A percentile compares a stretch with the other conserved stretches of the same genome.
Conservation (phyloP, 2,113 vertebrate species). For the Sula dactylatra region DNA sequence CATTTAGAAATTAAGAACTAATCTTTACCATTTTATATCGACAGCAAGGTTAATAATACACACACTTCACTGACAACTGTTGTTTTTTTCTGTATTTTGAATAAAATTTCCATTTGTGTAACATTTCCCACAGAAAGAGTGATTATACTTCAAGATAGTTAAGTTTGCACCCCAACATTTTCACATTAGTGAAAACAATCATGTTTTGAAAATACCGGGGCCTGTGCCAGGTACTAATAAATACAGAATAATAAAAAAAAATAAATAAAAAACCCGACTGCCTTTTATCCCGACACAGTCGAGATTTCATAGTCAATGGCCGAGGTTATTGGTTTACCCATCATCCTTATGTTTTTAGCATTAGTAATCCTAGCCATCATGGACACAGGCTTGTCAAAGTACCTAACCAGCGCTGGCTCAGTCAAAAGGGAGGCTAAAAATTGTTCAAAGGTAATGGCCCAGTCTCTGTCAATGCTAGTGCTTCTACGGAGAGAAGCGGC, state of each 20-base stretch:
- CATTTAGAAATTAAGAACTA: slow-evolving; percentile 46
- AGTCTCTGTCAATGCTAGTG: slow-evolving; percentile 91
- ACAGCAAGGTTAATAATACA: slow-evolving; percentile 71
- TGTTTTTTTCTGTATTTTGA: slow-evolving; percentile 18
- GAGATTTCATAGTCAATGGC: slow-evolving; percentile 95
- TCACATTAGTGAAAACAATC: slow-evolving; percentile 56
- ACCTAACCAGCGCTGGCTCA: slow-evolving; percentile 89
- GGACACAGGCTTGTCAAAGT: slow-evolving; percentile 93
- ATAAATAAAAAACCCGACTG: not conserved
- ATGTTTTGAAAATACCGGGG: slow-evolving; percentile 68
- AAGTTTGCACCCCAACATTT: slow-evolving; percentile 43
- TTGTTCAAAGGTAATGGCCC: slow-evolving; percentile 97
- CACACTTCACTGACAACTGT: slow-evolving; percentile 62
- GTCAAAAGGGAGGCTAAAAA: slow-evolving; percentile 95
- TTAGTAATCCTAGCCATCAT: slow-evolving; percentile 88
- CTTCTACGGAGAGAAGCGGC: slow-evolving; percentile 75
- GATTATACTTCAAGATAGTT: slow-evolving; percentile 48
- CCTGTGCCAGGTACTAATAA: slow-evolving; percentile 69
- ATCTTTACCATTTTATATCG: slow-evolving; percentile 63
- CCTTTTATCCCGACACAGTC: slow-evolving; percentile 83
- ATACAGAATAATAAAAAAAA: slow-evolving; percentile 65
- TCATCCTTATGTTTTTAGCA: slow-evolving; percentile 88
- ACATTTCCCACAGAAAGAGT: slow-evolving; percentile 48
- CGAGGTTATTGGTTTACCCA: slow-evolving; percentile 81
- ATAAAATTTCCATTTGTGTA: slow-evolving; percentile 53